A percentile compares a stretch with the other conserved stretches of the same genome.
These are phyloP conservation scores for Lepidocolaptes lacrymiger DNA, from an alignment of 2,797 vertebrate species.

Conservation along the genomic window DNA sequence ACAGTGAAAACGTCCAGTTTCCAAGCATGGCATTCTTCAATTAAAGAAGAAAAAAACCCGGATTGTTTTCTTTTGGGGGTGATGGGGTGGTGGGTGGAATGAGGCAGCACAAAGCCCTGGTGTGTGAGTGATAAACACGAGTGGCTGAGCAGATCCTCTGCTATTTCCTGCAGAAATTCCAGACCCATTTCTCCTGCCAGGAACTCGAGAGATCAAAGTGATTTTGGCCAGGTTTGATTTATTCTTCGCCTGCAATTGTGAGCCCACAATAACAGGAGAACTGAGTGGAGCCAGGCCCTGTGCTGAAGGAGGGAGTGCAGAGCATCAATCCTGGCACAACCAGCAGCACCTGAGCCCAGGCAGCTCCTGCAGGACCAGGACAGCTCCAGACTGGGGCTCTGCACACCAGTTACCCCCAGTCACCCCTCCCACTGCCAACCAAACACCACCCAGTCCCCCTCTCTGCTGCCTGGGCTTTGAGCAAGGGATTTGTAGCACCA, in stretches of 20 bases:
- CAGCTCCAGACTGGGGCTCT: not conserved
- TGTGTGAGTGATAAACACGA: not conserved
- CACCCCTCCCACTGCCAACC: not conserved
- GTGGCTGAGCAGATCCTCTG: not conserved
- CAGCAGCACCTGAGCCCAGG: not conserved
- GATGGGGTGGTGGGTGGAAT: not conserved
- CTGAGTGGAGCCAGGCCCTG: not conserved
- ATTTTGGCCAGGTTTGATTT: not conserved
- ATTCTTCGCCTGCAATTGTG: not conserved
- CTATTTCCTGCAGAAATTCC: not conserved
- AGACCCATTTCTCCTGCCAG: not conserved
- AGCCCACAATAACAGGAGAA: not conserved
- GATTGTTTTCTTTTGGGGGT: not conserved
- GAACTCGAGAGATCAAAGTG: not conserved
- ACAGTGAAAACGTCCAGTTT: not conserved
- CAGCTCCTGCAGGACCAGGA: not conserved
- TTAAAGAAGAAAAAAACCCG: not conserved
- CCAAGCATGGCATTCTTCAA: not conserved
- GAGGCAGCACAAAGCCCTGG: not conserved
- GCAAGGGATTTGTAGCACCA: not conserved
- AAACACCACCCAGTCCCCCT: accelerated
- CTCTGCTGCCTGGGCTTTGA: not conserved
- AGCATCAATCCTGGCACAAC: not conserved
- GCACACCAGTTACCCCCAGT: not conserved
- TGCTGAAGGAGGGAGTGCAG: not conserved